Evolutionary conservation across 2,888 invertebrate species (phyloP), one percentile per base, ranked within the genome.

Genomic region (Amorpha juglandis): DNA sequence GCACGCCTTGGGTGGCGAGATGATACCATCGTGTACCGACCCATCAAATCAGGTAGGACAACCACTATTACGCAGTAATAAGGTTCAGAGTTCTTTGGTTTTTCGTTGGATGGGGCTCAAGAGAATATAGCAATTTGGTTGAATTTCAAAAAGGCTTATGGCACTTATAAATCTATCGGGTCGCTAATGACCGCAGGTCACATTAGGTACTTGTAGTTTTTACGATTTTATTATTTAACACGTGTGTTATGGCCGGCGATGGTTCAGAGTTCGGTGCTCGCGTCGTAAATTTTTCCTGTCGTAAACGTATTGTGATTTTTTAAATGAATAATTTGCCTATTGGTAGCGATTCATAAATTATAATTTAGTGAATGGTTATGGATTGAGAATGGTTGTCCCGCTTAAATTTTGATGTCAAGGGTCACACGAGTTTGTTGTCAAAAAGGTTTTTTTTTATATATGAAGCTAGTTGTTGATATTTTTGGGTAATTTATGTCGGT

Each of bases 121-220:
- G 35, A 58, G n/a, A 42, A 58, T 42, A 42, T 42, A 19, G 42
- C 19, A 42, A 16, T 58, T 11, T 58, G 58, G 16, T 42, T 58
- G 42, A 58, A 58, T 88, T 90, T 89, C 89, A 86, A 87, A 87
- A 86, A 84, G 85, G 82, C 83, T 87, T 88, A 89, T 87, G 81
- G 84, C 78, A 77, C 84, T 81, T 84, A 89, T 91, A 90, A 90
- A 90, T 90, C 89, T 86, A 87, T 89, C 88, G 81, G 74, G 78
- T 82, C 74, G 86, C 86, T 90, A 90, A 90, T 89, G 89, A 89
- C 72, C 72, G 77, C 69, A 70, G 76, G 81, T 83, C 84, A 83
- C 85, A 81, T 58, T 58, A 58, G 42, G 58, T 58, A 42, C 58
- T 42, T 58, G 58, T 58, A 58, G 58, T 58, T 58, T 27, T 58